Conservation (phyloP, 2,888 invertebrate species). For the Barypeithes pellucidus region DNA sequence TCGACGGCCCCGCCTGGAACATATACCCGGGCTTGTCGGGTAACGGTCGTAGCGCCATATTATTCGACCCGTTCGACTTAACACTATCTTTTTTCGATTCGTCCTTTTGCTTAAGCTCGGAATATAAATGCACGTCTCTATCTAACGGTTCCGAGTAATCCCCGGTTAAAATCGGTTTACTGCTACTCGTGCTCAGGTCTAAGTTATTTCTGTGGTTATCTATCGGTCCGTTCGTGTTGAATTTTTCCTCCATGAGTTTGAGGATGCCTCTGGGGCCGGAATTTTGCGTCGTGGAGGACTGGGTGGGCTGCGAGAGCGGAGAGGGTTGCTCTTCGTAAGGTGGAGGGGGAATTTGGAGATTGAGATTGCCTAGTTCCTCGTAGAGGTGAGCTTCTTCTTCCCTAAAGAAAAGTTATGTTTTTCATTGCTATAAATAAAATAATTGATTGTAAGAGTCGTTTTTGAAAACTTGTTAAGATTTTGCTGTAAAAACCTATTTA, state of each 20-base stretch:
- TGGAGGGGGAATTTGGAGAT: constrained; percentile 72
- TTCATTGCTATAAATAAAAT: no score
- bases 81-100: constrained; percentile 60
- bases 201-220: constrained; percentile 56
- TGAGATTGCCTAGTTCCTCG: constrained; percentile 75
- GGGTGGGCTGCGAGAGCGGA: constrained; percentile 30
- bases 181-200: constrained; percentile 35
- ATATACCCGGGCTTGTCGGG: constrained; percentile 75
- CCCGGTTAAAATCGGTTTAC: constrained; percentile 67
- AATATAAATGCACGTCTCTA: constrained; percentile 73
- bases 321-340: constrained; percentile 72
- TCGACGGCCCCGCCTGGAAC: constrained; percentile 59
- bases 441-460: no score
- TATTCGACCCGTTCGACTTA: constrained; percentile 69
- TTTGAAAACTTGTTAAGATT: neutral
- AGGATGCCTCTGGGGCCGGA: constrained; percentile 75
- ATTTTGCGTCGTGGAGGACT: constrained; percentile 50
- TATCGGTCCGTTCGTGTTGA: constrained; percentile 64
- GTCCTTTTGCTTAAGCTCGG: constrained; percentile 72
- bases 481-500: constrained; percentile 52
- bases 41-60: constrained; percentile 80
- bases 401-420: constrained; percentile 31
- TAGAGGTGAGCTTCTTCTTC: constrained; percentile 70
- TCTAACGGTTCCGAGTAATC: constrained; percentile 76
- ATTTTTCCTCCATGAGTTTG: constrained; percentile 76